Evolutionary conservation across 2,888 invertebrate species (phyloP).

Genomic region (Lomographa bimaculata): DNA sequence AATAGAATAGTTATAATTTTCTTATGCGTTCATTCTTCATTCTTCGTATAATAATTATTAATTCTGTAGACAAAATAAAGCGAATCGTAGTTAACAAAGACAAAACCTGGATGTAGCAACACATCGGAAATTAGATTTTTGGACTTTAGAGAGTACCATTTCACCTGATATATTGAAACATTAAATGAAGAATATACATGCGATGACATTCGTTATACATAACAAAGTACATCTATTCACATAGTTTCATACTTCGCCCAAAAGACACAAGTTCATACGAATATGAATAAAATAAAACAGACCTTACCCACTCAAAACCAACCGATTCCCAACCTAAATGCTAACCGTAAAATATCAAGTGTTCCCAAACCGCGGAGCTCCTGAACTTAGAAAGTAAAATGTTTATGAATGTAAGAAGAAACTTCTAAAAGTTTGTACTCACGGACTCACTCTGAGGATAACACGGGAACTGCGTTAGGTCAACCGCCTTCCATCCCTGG

Average conservation of each 20-base stretch:
- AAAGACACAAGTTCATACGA: background rate
- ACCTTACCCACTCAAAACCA: conserved; percentile 28
- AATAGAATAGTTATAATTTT: too few relatives aligned
- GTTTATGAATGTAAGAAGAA: conserved; percentile 74
- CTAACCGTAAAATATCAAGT: conserved; percentile 60
- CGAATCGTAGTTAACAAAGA: too few relatives aligned
- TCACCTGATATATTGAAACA: too few relatives aligned
- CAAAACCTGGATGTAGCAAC: too few relatives aligned
- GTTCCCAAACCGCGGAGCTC: conserved; percentile 45
- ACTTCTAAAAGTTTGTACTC: conserved; percentile 65
- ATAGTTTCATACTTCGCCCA: background rate
- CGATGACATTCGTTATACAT: too few relatives aligned
- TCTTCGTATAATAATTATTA: too few relatives aligned
- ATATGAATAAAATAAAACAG: conserved; percentile 28
- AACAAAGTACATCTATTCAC: background rate
- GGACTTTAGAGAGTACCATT: too few relatives aligned
- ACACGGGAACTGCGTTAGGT: conserved; percentile 77
- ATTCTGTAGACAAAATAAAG: too few relatives aligned
- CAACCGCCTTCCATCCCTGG: conserved; percentile 50
- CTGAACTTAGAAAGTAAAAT: conserved; percentile 63
- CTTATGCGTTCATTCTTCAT: too few relatives aligned
- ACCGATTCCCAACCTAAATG: conserved; percentile 42
- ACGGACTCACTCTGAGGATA: conserved; percentile 64
- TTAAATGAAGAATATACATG: too few relatives aligned
- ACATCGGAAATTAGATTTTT: too few relatives aligned